Base-by-base conservation (phyloP, 2,888 invertebrate genomes). In the Pollenia angustigena region DNA sequence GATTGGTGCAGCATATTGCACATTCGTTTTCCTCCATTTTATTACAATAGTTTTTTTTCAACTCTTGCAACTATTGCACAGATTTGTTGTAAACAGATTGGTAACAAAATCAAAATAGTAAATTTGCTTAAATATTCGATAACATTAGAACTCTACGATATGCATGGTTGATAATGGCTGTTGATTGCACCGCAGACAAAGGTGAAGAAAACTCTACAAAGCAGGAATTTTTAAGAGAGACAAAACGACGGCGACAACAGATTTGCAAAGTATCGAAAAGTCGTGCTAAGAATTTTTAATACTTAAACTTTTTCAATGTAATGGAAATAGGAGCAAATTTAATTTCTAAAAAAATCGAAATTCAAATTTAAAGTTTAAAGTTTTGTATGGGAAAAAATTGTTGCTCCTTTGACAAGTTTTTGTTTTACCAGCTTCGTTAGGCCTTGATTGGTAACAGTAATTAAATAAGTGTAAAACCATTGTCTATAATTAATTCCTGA, bases 81-180 rank as follows among this genome's bases (percentile, higher is more conserved):
- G 62, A 85, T 85, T 85, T 75, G 68, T 72, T 85, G 68, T 74
- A 84, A 87, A 81, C 84, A 76, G 48, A 78, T 87, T 81, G 87
- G 66, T 87, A 75, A 72, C 81, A 72, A 85, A 81, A 87, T 87
- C 87, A 81, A 87, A 87, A 85, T 87, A 85, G 84, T 69, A 87
- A 81, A 87, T 87, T 87, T 87, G 87, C 81, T 85, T 85, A 78
- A 87, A 85, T 81, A 81, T 87, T 87, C 81, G 85, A 81, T 87
- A 87, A 87, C 84, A 87, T 84, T 81, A 68, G 72, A 81, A 78
- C 72, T 78, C 16, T 72, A 84, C 81, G 60, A 74, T 62, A 79
- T 84, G 81, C 78, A 78, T 78, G 68, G 68, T 12, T 84, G 81
- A 68, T 81, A 87, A 85, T 85, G 85, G 81, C 72, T 87, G 81